Percentiles rank a stretch among this genome's conserved stretches.
Evolutionary conservation across 2,797 vertebrate species (phyloP).

Genomic region (Podargus strigoides): DNA sequence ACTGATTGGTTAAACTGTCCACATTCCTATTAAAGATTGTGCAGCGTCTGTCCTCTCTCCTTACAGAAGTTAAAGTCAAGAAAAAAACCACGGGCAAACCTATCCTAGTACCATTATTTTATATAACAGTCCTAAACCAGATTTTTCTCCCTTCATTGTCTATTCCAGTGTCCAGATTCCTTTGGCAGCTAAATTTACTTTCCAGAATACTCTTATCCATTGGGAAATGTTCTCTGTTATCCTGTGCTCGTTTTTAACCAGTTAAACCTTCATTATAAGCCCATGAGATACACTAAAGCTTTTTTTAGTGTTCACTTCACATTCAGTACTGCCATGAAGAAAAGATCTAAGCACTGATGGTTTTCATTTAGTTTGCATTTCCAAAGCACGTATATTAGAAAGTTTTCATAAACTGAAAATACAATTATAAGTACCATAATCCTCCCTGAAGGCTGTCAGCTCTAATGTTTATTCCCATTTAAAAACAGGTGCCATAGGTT

Average conservation of each 20-base stretch:
- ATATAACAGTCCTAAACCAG: neutral
- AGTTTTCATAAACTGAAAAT: no score
- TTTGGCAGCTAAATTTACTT: neutral
- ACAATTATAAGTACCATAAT: no score
- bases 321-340: neutral
- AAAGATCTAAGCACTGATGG: neutral
- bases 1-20: neutral
- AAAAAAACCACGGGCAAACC: neutral
- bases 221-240: neutral
- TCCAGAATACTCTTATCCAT: neutral
- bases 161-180: neutral
- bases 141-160: neutral
- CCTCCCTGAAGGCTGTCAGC: neutral
- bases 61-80: neutral
- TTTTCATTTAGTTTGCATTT: neutral
- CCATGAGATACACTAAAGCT: neutral
- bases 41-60: neutral
- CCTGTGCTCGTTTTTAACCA: neutral
- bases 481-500: neutral
- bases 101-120: neutral
- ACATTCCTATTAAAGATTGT: neutral
- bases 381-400: neutral
- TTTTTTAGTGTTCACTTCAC: neutral
- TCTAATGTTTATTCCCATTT: neutral
- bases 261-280: neutral